Base-by-base conservation (phyloP, 2,113 vertebrate genomes). In the Oncorhynchus gorbuscha region DNA sequence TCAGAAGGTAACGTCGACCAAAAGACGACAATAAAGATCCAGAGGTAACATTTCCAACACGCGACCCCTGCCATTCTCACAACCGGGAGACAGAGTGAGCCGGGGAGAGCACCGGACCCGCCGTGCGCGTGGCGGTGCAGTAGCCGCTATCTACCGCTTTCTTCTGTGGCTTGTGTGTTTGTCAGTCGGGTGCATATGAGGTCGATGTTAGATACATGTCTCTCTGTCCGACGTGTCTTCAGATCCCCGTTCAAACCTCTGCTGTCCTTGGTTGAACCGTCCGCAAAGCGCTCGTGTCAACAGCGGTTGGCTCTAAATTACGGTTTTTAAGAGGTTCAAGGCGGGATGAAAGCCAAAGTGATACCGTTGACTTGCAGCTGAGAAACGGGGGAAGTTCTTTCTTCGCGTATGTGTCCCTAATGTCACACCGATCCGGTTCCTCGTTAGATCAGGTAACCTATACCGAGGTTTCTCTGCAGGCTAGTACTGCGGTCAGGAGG, bases 1-100 rank as follows among this genome's bases (percentile, higher is more conserved):
- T 16, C 5, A 24, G 89, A 89, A 24, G 87, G 89, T 69, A 90
- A 51, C 75, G 85, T 84, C 75, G 89, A 89, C 85, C 91, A 90
- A 87, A 91, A 92, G 74, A 90, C 84, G 72, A 93, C 76, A 82
- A 92, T 89, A 90, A 88, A 90, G 87, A 93, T 93, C 93, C 93
- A 93, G 76, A 93, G 89, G 85, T 92, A 93, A 90, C 92, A 92
- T 82, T 90, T 93, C 92, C 91, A 93, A 81, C 89, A 90, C 11
- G 76, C 83, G 82, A 79, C 83, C 82, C 86, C 89, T 87, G 94
- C 92, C 93, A 94, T 94, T 81, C 87, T 92, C 85, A 55, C 66
- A 18, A 68, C 65, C 78, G 32, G 12, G 39, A 51, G 78, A 76
- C 75, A 70, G 51, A 55, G 81, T 32, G 79, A 88, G 83, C 73